Evolutionary conservation across 2,888 invertebrate species (phyloP).

Genomic region (Chrysina gloriosa): DNA sequence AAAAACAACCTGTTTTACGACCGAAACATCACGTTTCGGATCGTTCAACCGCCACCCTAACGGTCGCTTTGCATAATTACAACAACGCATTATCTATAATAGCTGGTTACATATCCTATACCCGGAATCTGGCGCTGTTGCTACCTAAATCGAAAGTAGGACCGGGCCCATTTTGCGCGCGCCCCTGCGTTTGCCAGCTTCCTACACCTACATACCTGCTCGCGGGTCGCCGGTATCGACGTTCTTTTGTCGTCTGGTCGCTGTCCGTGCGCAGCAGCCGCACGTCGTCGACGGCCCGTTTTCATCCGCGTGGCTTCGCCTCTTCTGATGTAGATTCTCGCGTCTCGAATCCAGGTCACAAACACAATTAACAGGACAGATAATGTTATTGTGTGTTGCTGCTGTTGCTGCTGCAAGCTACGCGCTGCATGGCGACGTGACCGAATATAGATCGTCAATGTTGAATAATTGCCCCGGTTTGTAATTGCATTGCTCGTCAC

Average conservation of each 20-base stretch:
- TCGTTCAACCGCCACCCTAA: no score
- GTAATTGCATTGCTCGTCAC: no score
- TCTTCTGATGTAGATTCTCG: conserved; percentile 3
- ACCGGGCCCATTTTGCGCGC: neutral
- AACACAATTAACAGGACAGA: conserved; percentile 22
- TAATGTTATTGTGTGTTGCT: conserved; percentile 9
- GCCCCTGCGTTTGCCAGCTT: no score
- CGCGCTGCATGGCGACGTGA: conserved; percentile 9
- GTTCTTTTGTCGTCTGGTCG: neutral
- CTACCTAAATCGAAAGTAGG: conserved; percentile 4
- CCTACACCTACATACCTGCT: neutral
- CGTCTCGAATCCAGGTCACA: conserved; percentile 24
- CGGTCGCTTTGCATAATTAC: no score
- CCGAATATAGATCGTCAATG: conserved; percentile 25
- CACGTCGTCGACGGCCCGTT: neutral
- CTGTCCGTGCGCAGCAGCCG: neutral
- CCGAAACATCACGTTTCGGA: no score
- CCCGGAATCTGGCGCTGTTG: neutral
- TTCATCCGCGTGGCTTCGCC: neutral
- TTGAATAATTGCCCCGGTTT: conserved; percentile 6
- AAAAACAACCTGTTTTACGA: no score
- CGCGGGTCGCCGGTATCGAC: neutral
- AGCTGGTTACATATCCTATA: neutral
- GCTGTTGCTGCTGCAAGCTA: conserved; percentile 2
- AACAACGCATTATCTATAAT: no score